Percentiles rank a stretch among this genome's conserved stretches.
phyloP scores from a whole-genome alignment of 2,797 vertebrate species.

The Odontamblyopus rebecca region DNA sequence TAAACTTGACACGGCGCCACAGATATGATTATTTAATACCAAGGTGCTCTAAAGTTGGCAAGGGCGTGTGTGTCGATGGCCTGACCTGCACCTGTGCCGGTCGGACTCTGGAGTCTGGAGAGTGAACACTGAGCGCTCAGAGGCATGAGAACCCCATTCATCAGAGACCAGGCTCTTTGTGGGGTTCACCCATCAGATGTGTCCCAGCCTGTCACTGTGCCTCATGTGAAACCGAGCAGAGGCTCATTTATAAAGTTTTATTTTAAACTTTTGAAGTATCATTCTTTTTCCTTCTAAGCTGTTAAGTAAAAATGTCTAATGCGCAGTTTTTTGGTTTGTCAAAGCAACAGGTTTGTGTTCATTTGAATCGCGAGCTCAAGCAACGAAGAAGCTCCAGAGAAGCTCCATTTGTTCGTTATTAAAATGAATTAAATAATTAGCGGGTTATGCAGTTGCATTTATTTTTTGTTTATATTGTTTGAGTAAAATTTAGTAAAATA shows the following conservation, averaged over 20 bases:
- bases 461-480: neutral
- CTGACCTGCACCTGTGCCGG: conserved; percentile 51
- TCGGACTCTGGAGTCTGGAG: conserved; percentile 52
- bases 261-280: neutral
- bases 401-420: neutral
- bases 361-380: too few relatives aligned
- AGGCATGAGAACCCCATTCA: conserved; percentile 83
- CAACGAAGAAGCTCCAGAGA: too few relatives aligned
- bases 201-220: conserved; percentile 58
- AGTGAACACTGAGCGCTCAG: conserved; percentile 50
- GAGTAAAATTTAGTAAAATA: neutral
- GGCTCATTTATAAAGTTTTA: neutral
- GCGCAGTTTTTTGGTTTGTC: neutral
- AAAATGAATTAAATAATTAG: neutral
- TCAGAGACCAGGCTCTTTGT: conserved; percentile 73
- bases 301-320: neutral
- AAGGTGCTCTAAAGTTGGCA: neutral
- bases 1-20: neutral
- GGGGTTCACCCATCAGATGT: conserved; percentile 76
- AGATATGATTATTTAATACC: neutral
- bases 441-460: neutral
- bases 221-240: conserved; percentile 7
- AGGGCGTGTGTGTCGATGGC: neutral
- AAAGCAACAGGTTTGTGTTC: too few relatives aligned
- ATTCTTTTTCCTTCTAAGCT: neutral